phyloP scores from a whole-genome alignment of 2,888 invertebrate genomes.

The Patella ulyssiponensis region DNA sequence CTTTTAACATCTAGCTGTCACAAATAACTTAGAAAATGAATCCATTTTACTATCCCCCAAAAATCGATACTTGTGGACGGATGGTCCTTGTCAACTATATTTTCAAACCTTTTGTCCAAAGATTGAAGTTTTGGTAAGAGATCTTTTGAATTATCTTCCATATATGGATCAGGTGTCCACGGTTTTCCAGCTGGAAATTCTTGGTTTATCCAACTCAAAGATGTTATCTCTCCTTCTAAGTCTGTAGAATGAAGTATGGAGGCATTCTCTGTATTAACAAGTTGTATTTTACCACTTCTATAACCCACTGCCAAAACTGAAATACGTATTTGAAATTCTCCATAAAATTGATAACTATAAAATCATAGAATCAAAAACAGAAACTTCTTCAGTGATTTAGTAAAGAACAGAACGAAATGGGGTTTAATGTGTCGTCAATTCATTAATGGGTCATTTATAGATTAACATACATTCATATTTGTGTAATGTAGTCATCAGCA shows the following conservation, averaged over 20 bases:
- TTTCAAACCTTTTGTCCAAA: slow-evolving; percentile 65
- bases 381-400: too few species aligned
- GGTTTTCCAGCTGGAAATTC: slow-evolving; percentile 53
- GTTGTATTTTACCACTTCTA: slow-evolving; percentile 77
- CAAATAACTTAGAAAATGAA: not conserved
- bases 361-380: too few species aligned
- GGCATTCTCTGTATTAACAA: slow-evolving; percentile 90
- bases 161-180: slow-evolving; percentile 58
- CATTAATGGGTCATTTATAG: too few species aligned
- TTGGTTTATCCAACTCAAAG: slow-evolving; percentile 82
- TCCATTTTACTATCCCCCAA: not conserved
- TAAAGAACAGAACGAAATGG: too few species aligned
- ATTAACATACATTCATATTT: too few species aligned
- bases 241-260: slow-evolving; percentile 80
- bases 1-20: slow-evolving; percentile 1
- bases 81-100: not conserved
- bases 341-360: too few species aligned
- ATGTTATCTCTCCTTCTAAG: slow-evolving; percentile 79
- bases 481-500: too few species aligned
- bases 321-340: slow-evolving; percentile 7
- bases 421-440: too few species aligned
- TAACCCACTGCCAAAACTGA: slow-evolving; percentile 77
- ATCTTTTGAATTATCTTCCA: slow-evolving; percentile 71
- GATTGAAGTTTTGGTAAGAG: slow-evolving; percentile 75
- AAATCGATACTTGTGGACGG: too few species aligned